Evolutionary conservation across 1,140 invertebrate genomes (phyloP), one percentile per base, ranked within the genome.

Genomic region (Ceratosolen solmsi): DNA sequence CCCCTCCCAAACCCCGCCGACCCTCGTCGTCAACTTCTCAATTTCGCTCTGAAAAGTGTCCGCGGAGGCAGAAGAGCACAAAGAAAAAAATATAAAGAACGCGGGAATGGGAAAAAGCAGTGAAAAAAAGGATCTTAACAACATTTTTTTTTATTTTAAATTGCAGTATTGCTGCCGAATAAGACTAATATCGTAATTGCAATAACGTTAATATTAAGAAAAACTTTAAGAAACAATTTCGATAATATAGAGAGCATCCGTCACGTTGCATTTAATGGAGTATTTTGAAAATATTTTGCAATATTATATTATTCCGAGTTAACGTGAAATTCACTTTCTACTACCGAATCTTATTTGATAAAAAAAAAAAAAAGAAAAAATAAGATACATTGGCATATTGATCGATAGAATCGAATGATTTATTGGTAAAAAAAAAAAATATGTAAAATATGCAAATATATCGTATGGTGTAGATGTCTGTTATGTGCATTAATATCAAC

Each of bases 31-130:
- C n/a, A n/a, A n/a, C n/a, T n/a, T n/a, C n/a, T n/a, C 73, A 30
- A 60, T 75, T 58, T 75, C 54, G 54, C 51, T 2, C 25, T n/a
- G 54, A 41, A 60, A 60, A 75, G 73, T 75, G 58, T 75, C 5
- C 54, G n/a, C 5, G 9, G 20, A 38, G 20, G 15, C 49, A 36
- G 51, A 27, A 25, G 68, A 8, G n/a, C n/a, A 71, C 68, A 71
- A 71, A 71, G 65, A 70, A 5, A 20, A 15, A 41, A 41, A 70
- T 36, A 17, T 17, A 41, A 41, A 41, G 5, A 68, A 38, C 13
- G 25, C 15, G 25, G 13, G 46, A 22, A 17, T 49, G 46, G 3
- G 49, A 27, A 71, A 25, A 49, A 33, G 9, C 13, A 15, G 7
- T 17, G 54, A 38, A 38, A 68, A 68, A 33, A 30, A 68, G 20